These are phyloP conservation scores for Peromyscus attwateri DNA, from an alignment of 2,797 vertebrate genomes.

Conservation along the genomic window DNA sequence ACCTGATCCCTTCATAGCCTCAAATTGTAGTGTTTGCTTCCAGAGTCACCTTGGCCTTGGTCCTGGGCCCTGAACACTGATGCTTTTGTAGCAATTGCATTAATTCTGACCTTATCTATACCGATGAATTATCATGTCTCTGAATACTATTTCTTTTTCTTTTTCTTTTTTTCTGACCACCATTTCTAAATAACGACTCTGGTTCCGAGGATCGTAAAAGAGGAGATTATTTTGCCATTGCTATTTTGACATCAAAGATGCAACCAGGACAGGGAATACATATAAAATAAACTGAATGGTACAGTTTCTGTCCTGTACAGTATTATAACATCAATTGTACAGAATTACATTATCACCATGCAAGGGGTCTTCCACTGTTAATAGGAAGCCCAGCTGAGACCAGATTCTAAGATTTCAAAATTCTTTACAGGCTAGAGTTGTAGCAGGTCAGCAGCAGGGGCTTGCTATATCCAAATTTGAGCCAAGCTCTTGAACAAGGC, in stretches of 20 bases:
- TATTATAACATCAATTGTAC: neutral
- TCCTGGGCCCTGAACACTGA: neutral
- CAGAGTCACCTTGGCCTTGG: neutral
- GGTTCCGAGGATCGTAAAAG: neutral
- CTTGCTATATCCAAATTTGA: neutral
- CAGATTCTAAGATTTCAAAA: neutral
- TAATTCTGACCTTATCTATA: neutral
- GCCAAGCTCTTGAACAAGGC: neutral
- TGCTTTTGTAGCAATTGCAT: neutral
- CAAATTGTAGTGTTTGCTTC: neutral
- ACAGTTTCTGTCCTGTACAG: neutral
- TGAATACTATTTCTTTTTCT: no score
- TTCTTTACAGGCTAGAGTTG: neutral
- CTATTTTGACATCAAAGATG: slow-evolving; percentile 45
- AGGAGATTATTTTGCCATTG: slow-evolving; percentile 16
- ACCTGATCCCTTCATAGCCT: no score
- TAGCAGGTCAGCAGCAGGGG: neutral
- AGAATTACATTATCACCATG: neutral
- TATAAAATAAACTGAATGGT: neutral
- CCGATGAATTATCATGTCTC: neutral
- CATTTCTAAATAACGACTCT: neutral
- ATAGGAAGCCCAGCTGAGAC: neutral
- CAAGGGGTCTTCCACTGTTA: neutral
- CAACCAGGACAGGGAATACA: neutral
- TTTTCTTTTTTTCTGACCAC: neutral